Conservation (phyloP, 2,888 invertebrate species). For the Sphaeridia pumilis region DNA sequence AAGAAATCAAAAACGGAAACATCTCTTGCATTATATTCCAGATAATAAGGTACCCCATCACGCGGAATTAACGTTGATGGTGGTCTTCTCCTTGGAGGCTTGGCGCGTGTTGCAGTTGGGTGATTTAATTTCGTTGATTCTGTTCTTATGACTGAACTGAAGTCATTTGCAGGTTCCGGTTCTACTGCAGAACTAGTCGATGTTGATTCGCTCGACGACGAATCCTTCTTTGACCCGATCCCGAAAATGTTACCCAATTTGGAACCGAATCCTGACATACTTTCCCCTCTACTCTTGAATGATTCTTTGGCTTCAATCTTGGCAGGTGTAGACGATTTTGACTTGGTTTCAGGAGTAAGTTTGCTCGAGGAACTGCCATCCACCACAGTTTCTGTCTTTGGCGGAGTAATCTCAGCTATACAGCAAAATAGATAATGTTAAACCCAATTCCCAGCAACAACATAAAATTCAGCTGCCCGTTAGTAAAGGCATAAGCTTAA, state of each 20-base stretch:
- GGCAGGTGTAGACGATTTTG: slow-evolving; percentile 7
- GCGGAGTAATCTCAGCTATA: too few relatives aligned
- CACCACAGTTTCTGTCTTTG: neutral
- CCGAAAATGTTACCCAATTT: neutral
- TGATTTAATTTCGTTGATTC: slow-evolving; percentile 45
- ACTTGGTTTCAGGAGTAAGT: slow-evolving; percentile 1
- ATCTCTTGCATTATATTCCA: too few relatives aligned
- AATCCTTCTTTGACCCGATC: slow-evolving; percentile 2
- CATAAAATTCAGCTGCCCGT: too few relatives aligned
- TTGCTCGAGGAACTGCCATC: slow-evolving; percentile 18
- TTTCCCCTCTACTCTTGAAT: slow-evolving; percentile 16
- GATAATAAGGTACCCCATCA: slow-evolving; percentile 35
- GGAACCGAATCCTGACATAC: slow-evolving; percentile 3
- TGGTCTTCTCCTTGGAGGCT: slow-evolving; percentile 54
- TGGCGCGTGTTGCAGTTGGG: slow-evolving; percentile 47
- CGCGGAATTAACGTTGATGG: slow-evolving; percentile 46
- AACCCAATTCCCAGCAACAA: too few relatives aligned
- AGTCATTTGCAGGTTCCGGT: slow-evolving; percentile 22
- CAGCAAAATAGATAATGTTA: too few relatives aligned
- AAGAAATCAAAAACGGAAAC: neutral
- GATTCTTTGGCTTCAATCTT: slow-evolving; percentile 13
- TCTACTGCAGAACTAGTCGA: neutral
- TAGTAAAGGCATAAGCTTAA: too few relatives aligned
- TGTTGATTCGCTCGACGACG: neutral
- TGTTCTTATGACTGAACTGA: slow-evolving; percentile 43